Conservation (phyloP, 2,888 invertebrate species). For the Eurytoma adleriae region DNA sequence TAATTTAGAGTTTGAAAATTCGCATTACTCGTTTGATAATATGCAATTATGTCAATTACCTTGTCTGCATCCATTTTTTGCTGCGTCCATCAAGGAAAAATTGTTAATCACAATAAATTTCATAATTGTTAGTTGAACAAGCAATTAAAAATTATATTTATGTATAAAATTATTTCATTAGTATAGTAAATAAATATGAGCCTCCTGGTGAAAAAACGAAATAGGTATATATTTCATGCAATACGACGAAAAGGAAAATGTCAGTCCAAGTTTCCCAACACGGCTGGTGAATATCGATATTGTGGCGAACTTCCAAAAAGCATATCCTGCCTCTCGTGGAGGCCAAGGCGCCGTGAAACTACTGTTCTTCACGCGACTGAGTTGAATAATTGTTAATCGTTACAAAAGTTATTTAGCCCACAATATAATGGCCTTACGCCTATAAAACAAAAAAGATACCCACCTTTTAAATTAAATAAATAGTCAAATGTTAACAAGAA, state of each 20-base stretch:
- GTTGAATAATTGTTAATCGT: slow-evolving; percentile 19
- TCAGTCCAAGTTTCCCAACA: not conserved
- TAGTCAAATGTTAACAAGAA: too few relatives aligned
- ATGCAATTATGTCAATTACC: slow-evolving; percentile 59
- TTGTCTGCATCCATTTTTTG: slow-evolving; percentile 64
- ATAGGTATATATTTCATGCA: not conserved
- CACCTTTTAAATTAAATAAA: too few relatives aligned
- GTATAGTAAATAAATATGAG: not conserved
- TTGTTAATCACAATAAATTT: not conserved
- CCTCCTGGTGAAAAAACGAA: not conserved
- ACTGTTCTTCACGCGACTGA: slow-evolving; percentile 28
- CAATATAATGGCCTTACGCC: too few relatives aligned
- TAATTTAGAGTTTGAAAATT: too few relatives aligned
- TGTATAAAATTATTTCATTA: too few relatives aligned
- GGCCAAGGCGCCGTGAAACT: slow-evolving; percentile 33
- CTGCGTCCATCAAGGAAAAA: slow-evolving; percentile 58
- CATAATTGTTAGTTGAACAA: not conserved
- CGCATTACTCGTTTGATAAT: too few relatives aligned
- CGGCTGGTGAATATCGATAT: slow-evolving; percentile 3
- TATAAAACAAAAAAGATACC: too few relatives aligned
- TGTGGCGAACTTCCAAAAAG: slow-evolving; percentile 46
- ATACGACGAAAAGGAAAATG: not conserved
- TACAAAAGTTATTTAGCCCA: too few relatives aligned
- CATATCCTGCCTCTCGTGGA: not conserved
- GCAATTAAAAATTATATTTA: too few relatives aligned